Evolutionary conservation across 2,888 invertebrate genomes (phyloP).

Genomic region (Ptychoptera contaminata): DNA sequence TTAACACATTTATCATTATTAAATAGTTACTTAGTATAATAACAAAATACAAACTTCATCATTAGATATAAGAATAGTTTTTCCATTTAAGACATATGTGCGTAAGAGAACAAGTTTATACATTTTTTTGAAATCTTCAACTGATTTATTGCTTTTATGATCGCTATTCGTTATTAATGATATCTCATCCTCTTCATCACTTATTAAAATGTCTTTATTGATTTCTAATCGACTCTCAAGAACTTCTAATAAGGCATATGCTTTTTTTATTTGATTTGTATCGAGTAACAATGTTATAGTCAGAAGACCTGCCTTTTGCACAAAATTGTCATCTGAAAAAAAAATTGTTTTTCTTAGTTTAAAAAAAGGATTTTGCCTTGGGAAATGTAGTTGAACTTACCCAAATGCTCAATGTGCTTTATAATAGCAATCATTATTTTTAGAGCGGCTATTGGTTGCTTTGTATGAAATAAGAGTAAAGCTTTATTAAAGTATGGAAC

Average conservation of each 20-base stretch:
- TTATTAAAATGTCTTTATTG: constrained; percentile 11
- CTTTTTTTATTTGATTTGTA: constrained; percentile 27
- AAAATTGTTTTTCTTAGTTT: neutral
- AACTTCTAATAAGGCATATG: constrained; percentile 23
- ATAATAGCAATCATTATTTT: constrained; percentile 21
- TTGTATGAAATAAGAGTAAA: constrained; percentile 25
- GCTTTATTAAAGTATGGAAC: constrained; percentile 19
- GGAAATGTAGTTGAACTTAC: neutral
- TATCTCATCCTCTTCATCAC: constrained; percentile 10
- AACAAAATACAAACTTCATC: constrained; percentile 18
- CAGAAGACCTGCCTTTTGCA: constrained; percentile 22
- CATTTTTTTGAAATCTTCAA: constrained; percentile 17
- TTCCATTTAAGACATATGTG: constrained; percentile 24
- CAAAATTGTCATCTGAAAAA: constrained; percentile 21
- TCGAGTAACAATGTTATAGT: constrained; percentile 23
- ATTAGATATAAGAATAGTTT: constrained; percentile 21
- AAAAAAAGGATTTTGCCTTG: neutral
- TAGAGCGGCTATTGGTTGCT: constrained; percentile 25
- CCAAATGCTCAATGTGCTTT: constrained; percentile 17
- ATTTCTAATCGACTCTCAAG: constrained; percentile 20
- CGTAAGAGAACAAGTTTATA: constrained; percentile 23
- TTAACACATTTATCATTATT: neutral
- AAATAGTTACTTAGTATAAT: neutral
- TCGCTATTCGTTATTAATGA: constrained; percentile 3
- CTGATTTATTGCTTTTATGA: constrained; percentile 2